phyloP scores from a whole-genome alignment of 2,113 vertebrate species.

The Tetrax tetrax region DNA sequence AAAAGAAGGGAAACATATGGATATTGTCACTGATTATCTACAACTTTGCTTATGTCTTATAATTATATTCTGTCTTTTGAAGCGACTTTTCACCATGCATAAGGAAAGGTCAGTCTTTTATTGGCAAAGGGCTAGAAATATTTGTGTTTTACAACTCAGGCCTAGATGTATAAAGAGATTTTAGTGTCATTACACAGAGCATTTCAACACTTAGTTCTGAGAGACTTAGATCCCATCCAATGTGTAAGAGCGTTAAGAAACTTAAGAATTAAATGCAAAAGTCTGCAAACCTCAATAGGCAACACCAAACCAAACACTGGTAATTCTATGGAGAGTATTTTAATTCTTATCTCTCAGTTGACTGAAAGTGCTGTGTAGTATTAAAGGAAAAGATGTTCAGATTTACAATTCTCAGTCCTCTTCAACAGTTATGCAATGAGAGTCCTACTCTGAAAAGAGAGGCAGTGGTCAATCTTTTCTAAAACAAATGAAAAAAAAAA shows the following conservation, averaged over 20 bases:
- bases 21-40: neutral
- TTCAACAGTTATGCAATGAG: neutral
- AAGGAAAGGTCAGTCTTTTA: neutral
- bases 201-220: neutral
- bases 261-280: neutral
- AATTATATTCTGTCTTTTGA: neutral
- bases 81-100: neutral
- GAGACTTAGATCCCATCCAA: neutral
- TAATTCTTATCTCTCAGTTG: neutral
- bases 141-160: neutral
- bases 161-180: neutral
- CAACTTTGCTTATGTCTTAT: neutral
- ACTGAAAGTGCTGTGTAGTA: neutral
- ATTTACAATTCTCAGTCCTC: neutral
- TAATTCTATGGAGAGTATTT: neutral
- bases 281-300: neutral
- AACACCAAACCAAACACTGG: neutral
- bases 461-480: neutral
- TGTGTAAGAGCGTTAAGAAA: neutral
- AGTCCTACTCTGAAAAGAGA: neutral
- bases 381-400: neutral
- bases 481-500: neutral
- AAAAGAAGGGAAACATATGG: neutral
- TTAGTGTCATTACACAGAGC: neutral
- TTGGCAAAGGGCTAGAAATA: neutral